Percentiles rank a stretch among this genome's conserved stretches.
These are phyloP conservation scores for Caranx melampygus DNA, from an alignment of 2,113 vertebrate species.

Conservation along the genomic window DNA sequence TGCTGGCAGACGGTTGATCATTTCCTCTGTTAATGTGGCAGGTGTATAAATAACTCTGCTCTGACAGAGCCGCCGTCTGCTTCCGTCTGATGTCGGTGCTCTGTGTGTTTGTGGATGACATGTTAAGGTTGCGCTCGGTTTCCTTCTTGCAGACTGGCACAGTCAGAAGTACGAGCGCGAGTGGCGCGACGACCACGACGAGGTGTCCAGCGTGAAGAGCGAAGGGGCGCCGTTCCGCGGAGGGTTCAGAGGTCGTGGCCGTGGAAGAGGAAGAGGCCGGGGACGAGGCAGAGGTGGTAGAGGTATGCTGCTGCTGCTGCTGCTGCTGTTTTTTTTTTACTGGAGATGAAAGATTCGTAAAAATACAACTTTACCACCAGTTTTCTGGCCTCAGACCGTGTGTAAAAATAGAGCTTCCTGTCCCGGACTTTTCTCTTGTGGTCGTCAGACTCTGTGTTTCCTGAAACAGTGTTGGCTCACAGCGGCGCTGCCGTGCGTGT, in stretches of 20 bases:
- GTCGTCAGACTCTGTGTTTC: background rate
- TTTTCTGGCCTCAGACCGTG: background rate
- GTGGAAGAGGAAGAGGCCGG: conserved; percentile 91
- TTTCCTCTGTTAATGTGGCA: background rate
- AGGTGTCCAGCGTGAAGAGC: conserved; percentile 97
- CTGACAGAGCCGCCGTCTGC: no score
- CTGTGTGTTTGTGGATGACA: background rate
- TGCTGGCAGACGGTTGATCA: accelerated
- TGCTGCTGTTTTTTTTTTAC: background rate
- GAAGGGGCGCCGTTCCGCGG: conserved; percentile 94
- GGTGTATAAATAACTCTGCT: background rate
- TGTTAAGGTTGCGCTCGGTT: background rate
- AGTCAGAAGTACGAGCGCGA: conserved; percentile 93
- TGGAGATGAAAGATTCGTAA: background rate
- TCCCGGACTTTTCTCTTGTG: background rate
- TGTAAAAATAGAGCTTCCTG: background rate
- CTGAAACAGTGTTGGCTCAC: background rate
- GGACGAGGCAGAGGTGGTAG: conserved; percentile 91
- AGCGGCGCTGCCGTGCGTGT: background rate
- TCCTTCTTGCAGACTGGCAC: conserved; percentile 88
- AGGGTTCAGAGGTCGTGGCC: conserved; percentile 92
- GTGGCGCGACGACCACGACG: conserved; percentile 94
- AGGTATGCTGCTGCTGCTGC: conserved; percentile 67
- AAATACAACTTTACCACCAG: background rate
- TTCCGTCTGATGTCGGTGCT: accelerated